Evolutionary conservation across 2,797 vertebrate genomes (phyloP).

Genomic region (Megaceryle alcyon): DNA sequence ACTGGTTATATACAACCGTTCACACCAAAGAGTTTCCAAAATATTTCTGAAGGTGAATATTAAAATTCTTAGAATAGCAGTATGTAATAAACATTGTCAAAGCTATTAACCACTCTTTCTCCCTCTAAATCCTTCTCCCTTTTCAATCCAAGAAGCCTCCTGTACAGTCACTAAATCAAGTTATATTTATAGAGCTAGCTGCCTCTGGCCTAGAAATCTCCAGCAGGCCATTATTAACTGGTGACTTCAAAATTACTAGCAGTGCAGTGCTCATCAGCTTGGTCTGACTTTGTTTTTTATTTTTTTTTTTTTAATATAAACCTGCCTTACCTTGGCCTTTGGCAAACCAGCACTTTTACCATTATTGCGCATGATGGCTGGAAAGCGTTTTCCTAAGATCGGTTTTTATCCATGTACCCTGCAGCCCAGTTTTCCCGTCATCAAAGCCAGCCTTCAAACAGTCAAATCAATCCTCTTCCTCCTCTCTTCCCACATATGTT

Average conservation of each 20-base stretch:
- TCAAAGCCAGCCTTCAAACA: not conserved
- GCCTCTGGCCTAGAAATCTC: not conserved
- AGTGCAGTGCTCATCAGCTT: not conserved
- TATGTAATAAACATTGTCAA: not conserved
- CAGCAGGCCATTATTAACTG: not conserved
- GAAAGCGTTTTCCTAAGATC: not conserved
- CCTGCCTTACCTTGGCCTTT: not conserved
- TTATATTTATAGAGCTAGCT: not conserved
- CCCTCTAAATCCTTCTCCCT: not conserved
- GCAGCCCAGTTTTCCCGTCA: not conserved
- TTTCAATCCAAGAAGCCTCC: not conserved
- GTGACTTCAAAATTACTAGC: not conserved
- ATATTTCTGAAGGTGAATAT: not conserved
- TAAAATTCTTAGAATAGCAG: too few relatives aligned
- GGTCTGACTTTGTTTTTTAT: not conserved
- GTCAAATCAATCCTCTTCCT: not conserved
- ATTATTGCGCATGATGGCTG: not conserved
- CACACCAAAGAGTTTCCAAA: not conserved
- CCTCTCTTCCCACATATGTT: not conserved
- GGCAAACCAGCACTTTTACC: not conserved
- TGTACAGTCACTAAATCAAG: not conserved
- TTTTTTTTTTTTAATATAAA: not conserved
- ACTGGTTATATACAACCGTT: not conserved
- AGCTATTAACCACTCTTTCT: not conserved
- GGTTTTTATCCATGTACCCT: not conserved